Evolutionary conservation across 2,113 vertebrate species (phyloP).

Genomic region (Dasypus novemcinctus): DNA sequence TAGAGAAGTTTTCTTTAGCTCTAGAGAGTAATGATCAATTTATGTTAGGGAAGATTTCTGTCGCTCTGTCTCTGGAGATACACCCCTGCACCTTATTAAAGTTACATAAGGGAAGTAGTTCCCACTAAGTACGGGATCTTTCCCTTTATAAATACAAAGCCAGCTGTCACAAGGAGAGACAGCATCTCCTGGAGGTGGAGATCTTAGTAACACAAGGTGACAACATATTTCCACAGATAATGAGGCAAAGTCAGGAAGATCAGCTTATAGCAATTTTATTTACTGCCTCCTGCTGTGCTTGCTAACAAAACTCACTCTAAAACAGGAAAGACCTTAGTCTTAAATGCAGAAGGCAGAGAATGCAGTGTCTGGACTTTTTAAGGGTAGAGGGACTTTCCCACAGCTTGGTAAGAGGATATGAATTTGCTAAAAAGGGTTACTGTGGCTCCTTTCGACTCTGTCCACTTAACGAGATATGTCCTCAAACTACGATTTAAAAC

Average conservation of each 20-base stretch:
- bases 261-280: neutral
- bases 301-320: slow-evolving; percentile 31
- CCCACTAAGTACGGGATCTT: neutral
- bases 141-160: slow-evolving; percentile 61
- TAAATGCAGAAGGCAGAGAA: neutral
- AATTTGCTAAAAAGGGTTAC: neutral
- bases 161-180: slow-evolving; percentile 47
- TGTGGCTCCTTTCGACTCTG: neutral
- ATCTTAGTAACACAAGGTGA: neutral
- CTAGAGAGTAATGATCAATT: slow-evolving; percentile 12
- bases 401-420: neutral
- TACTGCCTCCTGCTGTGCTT: neutral
- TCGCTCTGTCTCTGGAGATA: slow-evolving; percentile 44
- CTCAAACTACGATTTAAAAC: neutral
- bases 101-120: slow-evolving; percentile 30
- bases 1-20: slow-evolving; percentile 56
- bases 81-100: slow-evolving; percentile 59
- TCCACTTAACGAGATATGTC: neutral
- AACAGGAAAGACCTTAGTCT: neutral
- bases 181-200: slow-evolving; percentile 46
- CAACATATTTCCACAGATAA: neutral
- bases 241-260: neutral
- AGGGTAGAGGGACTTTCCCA: neutral
- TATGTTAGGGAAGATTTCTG: slow-evolving; percentile 57
- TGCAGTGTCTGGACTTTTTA: neutral